Evolutionary conservation across 2,797 vertebrate species (phyloP).

Genomic region (Onychomys arenicola): DNA sequence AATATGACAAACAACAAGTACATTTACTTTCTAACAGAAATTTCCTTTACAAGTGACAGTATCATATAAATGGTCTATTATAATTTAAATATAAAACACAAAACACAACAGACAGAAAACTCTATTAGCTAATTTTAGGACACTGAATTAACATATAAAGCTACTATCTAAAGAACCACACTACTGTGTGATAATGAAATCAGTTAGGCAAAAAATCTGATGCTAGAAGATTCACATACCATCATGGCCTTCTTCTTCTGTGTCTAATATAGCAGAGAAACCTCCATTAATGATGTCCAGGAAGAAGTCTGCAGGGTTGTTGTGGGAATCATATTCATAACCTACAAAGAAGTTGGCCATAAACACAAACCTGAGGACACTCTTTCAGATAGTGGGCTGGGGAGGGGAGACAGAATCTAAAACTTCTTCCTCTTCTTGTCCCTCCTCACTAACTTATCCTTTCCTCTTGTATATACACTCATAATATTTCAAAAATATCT

Average conservation of each 20-base stretch:
- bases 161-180: neutral
- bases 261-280: slow-evolving; percentile 85
- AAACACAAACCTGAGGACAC: neutral
- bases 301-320: slow-evolving; percentile 98
- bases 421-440: neutral
- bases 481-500: neutral
- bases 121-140: neutral
- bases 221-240: slow-evolving; percentile 75
- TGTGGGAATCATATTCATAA: slow-evolving; percentile 93
- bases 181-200: neutral
- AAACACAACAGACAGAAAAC: neutral
- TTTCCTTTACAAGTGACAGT: no score
- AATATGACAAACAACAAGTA: neutral
- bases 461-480: neutral
- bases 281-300: slow-evolving; percentile 96
- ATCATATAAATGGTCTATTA: neutral
- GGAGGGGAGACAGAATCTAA: neutral
- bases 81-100: neutral
- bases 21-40: neutral
- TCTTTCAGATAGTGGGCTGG: neutral
- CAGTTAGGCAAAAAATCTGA: neutral
- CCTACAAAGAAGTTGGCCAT: slow-evolving; percentile 85
- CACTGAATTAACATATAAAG: neutral
- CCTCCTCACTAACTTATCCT: neutral
- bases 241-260: neutral